Percentiles rank a stretch among this genome's conserved stretches.
phyloP scores from a whole-genome alignment of 2,888 invertebrate species.

The Luffia ferchaultella region DNA sequence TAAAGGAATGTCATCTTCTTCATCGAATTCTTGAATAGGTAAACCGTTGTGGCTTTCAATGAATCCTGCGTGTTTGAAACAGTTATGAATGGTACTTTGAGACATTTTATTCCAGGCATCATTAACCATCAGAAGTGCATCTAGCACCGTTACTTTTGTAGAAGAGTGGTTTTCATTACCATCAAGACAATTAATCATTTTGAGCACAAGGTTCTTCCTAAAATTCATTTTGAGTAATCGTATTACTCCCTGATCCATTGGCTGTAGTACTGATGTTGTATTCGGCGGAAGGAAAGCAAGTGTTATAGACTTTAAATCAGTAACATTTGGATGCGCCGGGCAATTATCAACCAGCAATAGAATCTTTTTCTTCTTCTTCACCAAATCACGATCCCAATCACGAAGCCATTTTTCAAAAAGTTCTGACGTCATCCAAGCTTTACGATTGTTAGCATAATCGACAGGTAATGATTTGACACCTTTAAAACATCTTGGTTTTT shows the following conservation, averaged over 20 bases:
- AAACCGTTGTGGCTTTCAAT: conserved; percentile 15
- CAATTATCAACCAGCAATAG: conserved; percentile 14
- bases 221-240: conserved; percentile 15
- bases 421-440: conserved; percentile 17
- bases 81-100: conserved; percentile 6
- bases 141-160: conserved; percentile 12
- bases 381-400: conserved; percentile 13
- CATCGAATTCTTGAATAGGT: conserved; percentile 15
- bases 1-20: conserved; percentile 18
- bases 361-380: conserved; percentile 12
- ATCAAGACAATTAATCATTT: conserved; percentile 9
- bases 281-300: conserved; percentile 15
- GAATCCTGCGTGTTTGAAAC: conserved; percentile 11
- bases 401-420: conserved; percentile 16
- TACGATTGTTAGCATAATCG: conserved; percentile 15
- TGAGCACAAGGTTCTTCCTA: conserved; percentile 13
- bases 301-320: conserved; percentile 13
- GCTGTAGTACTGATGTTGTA: conserved; percentile 16
- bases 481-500: conserved; percentile 18
- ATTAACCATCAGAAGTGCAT: conserved; percentile 14
- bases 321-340: conserved; percentile 12
- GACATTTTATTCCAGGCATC: conserved; percentile 12
- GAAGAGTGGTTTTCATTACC: conserved; percentile 9
- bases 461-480: conserved; percentile 15
- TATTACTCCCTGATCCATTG: conserved; percentile 18